Percentiles rank a stretch among this genome's conserved stretches.
These are phyloP conservation scores for Bryconaethiops microstoma DNA, from an alignment of 2,797 vertebrate species.

Conservation along the genomic window DNA sequence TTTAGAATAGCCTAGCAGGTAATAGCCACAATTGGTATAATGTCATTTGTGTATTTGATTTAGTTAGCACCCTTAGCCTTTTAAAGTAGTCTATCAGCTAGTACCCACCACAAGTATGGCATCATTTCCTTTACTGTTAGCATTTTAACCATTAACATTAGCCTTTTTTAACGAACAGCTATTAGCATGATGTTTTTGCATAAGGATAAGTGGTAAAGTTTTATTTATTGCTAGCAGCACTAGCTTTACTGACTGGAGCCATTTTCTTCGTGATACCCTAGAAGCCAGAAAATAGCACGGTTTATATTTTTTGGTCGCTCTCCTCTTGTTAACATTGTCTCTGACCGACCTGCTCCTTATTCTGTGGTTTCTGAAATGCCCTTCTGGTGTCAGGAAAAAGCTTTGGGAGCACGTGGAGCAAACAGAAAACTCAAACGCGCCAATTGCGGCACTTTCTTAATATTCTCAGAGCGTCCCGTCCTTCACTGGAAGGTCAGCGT, in stretches of 20 bases:
- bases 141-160: too few species aligned
- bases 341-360: too few species aligned
- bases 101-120: too few species aligned
- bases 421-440: background rate
- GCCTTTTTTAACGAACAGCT: too few species aligned
- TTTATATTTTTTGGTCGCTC: background rate
- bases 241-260: too few species aligned
- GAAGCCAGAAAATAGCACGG: background rate
- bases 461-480: slow-evolving; percentile 50
- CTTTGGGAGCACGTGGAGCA: background rate
- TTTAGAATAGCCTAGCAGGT: background rate
- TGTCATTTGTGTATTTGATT: too few species aligned
- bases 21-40: background rate
- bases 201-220: background rate
- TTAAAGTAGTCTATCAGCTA: too few species aligned
- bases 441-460: slow-evolving; percentile 29
- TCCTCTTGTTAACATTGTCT: background rate
- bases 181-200: too few species aligned
- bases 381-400: background rate
- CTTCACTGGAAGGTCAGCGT: slow-evolving; percentile 51
- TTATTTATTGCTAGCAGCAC: too few species aligned
- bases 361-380: background rate
- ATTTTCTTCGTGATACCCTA: too few species aligned
- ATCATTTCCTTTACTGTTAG: too few species aligned
- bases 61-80: too few species aligned